Evolutionary conservation across 2,797 vertebrate species (phyloP).

Genomic region (Sebastes umbrosus): DNA sequence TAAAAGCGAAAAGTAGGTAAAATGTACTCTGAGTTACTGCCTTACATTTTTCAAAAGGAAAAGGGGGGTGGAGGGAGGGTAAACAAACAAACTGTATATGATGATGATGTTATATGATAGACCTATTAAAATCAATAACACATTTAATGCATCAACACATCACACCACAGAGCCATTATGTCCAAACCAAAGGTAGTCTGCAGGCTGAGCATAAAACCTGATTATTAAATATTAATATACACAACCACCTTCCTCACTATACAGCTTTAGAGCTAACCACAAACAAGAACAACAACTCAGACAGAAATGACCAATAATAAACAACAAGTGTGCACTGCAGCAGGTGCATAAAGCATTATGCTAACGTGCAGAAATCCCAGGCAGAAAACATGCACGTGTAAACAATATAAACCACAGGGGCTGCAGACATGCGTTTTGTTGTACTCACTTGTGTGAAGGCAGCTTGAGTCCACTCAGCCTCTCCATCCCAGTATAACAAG

Average conservation of each 20-base stretch:
- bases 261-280: background rate
- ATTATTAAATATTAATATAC: background rate
- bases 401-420: background rate
- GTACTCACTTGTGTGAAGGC: background rate
- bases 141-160: background rate
- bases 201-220: background rate
- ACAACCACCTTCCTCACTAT: background rate
- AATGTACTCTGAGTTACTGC: background rate
- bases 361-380: accelerated
- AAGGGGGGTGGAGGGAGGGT: background rate
- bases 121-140: background rate
- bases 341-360: background rate
- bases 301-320: background rate
- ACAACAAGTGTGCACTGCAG: background rate
- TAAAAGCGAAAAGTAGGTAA: background rate
- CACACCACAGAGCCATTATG: background rate
- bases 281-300: background rate
- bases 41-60: background rate
- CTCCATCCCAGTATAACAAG: background rate
- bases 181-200: background rate
- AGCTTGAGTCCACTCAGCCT: background rate
- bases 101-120: background rate
- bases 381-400: background rate
- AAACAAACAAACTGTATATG: background rate
- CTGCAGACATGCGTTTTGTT: too few species aligned